These are phyloP conservation scores for Sylvia borin DNA, from an alignment of 2,797 vertebrate genomes.

Conservation along the genomic window DNA sequence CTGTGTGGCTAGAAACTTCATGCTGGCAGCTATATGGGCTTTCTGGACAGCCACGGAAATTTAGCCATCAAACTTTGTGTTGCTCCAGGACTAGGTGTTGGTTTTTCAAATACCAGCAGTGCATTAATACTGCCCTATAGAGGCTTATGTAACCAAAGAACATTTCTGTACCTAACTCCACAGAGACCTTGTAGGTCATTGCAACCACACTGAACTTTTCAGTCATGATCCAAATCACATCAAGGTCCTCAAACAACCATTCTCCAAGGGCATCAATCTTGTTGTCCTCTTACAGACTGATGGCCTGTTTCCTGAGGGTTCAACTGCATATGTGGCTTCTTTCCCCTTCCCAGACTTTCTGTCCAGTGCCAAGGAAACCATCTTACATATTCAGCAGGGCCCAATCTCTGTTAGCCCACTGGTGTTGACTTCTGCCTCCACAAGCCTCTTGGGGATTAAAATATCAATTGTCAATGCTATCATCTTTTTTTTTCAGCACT, in stretches of 20 bases:
- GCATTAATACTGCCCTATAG: not conserved
- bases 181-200: not conserved
- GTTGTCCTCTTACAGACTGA: not conserved
- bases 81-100: not conserved
- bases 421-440: not conserved
- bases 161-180: not conserved
- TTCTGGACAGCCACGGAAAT: not conserved
- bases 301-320: not conserved
- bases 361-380: not conserved
- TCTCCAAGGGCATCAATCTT: not conserved
- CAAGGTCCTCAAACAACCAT: not conserved
- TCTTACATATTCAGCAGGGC: not conserved
- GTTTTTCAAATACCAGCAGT: not conserved
- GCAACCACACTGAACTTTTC: not conserved
- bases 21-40: not conserved
- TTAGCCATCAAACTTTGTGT: not conserved
- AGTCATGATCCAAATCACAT: not conserved
- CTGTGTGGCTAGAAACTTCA: not conserved
- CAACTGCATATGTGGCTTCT: not conserved
- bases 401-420: fast-evolving
- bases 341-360: not conserved
- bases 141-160: not conserved
- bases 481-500: not conserved
- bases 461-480: fast-evolving
- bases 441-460: not conserved